phyloP scores from a whole-genome alignment of 2,797 vertebrate genomes.

The Neostethus bicornis region DNA sequence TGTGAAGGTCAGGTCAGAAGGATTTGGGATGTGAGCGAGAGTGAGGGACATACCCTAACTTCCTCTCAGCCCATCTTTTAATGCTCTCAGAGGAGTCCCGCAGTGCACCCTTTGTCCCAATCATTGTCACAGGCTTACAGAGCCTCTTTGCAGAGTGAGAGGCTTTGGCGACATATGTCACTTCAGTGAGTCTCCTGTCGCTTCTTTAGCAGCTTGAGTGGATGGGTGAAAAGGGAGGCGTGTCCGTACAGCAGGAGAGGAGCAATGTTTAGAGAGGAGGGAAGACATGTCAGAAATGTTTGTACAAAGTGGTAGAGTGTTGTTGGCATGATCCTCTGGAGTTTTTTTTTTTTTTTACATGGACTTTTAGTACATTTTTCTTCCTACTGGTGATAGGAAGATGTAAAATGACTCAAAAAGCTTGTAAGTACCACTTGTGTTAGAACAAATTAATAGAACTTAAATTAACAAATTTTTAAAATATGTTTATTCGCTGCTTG shows the following conservation, averaged over 20 bases:
- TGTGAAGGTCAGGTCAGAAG: conserved; percentile 50
- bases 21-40: conserved; percentile 29
- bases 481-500: conserved; percentile 6
- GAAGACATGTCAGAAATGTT: conserved; percentile 67
- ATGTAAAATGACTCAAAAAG: conserved; percentile 56
- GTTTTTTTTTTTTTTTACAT: conserved; percentile 34
- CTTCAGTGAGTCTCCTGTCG: conserved; percentile 71
- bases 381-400: conserved; percentile 41
- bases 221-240: conserved; percentile 63
- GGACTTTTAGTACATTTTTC: conserved; percentile 43
- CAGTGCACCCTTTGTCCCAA: conserved; percentile 73
- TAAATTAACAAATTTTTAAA: not conserved
- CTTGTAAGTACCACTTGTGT: conserved; percentile 64
- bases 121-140: conserved; percentile 75
- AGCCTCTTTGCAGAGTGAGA: conserved; percentile 72
- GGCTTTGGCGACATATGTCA: conserved; percentile 82
- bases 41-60: conserved; percentile 55
- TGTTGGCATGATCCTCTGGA: conserved; percentile 46
- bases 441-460: too few relatives aligned
- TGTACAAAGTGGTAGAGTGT: conserved; percentile 51
- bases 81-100: conserved; percentile 58
- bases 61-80: conserved; percentile 60
- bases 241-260: conserved; percentile 49
- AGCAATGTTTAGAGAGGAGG: conserved; percentile 52
- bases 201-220: conserved; percentile 66